Conservation (phyloP, 53 echinoderm and acorn worm genomes). For the Paelopatides confundens region DNA sequence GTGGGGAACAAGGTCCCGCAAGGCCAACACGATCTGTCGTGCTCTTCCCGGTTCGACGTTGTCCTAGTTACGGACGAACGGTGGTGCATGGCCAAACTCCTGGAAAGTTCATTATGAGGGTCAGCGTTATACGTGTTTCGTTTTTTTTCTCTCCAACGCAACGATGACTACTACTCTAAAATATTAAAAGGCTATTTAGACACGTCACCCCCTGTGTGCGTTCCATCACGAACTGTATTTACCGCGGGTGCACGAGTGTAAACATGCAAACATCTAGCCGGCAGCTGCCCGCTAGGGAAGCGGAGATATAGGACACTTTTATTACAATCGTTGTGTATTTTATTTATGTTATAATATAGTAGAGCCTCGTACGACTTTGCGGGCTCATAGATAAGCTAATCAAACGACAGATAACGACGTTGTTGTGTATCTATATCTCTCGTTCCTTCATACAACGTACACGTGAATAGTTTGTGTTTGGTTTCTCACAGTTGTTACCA, state of each 20-base stretch:
- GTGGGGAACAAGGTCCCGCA: conserved; percentile 30
- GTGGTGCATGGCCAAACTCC: not conserved
- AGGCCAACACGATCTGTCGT: not conserved
- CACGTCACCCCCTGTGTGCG: conserved; percentile 22
- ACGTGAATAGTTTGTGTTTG: too few relatives aligned
- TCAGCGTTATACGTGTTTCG: conserved; percentile 6
- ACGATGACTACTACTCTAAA: not conserved
- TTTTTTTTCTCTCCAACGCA: too few relatives aligned
- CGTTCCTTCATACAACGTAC: not conserved
- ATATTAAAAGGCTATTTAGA: conserved; percentile 33
- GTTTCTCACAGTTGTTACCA: too few relatives aligned
- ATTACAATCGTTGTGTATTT: conserved; percentile 29
- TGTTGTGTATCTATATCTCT: not conserved
- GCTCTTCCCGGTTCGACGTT: not conserved
- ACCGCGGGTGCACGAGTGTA: conserved; percentile 35
- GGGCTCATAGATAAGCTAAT: conserved; percentile 25
- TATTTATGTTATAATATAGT: conserved; percentile 18
- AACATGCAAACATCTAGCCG: conserved; percentile 32
- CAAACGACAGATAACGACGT: conserved; percentile 9
- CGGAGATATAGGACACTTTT: conserved; percentile 28
- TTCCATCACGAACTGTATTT: conserved; percentile 37
- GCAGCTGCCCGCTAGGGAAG: conserved; percentile 26
- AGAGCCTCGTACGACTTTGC: not conserved
- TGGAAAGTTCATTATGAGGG: conserved; percentile 18
- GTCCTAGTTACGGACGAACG: conserved; percentile 27